A percentile compares a stretch with the other conserved stretches of the same genome.
phyloP scores from a whole-genome alignment of 2,797 vertebrate species.

The Alosa sapidissima region DNA sequence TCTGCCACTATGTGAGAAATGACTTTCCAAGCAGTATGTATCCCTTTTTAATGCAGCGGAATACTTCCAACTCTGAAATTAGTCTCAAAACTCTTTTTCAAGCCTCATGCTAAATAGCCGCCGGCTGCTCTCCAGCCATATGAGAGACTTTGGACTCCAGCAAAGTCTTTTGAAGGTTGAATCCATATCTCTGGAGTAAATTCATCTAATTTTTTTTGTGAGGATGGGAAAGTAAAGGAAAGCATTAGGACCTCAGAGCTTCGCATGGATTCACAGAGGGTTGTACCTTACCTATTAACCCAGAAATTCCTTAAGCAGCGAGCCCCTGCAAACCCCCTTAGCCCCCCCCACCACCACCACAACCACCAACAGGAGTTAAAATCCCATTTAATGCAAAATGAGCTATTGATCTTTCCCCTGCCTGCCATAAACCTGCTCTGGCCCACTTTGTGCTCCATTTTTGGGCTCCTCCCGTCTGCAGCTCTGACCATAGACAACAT shows the following conservation, averaged over 20 bases:
- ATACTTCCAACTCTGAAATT: not conserved
- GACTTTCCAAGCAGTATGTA: not conserved
- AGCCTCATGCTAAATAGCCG: not conserved
- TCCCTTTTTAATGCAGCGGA: not conserved
- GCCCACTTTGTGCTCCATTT: not conserved
- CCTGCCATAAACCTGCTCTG: not conserved
- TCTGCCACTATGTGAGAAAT: not conserved
- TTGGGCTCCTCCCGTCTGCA: not conserved
- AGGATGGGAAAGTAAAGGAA: not conserved
- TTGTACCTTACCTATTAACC: conserved; percentile 13
- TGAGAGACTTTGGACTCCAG: not conserved
- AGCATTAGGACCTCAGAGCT: not conserved
- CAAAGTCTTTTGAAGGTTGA: conserved; percentile 5
- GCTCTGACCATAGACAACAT: not conserved
- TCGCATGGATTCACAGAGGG: not conserved
- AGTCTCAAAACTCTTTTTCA: not conserved
- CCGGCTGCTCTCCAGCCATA: not conserved
- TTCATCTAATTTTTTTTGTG: not conserved
- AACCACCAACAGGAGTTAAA: not conserved
- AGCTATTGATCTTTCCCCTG: conserved; percentile 1
- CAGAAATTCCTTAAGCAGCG: conserved; percentile 5
- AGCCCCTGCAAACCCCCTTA: not conserved
- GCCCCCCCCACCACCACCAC: not conserved
- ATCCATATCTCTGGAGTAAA: not conserved
- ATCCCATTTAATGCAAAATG: conserved; percentile 22